Conservation (phyloP, 2,888 invertebrate genomes). For the Spodoptera picta region DNA sequence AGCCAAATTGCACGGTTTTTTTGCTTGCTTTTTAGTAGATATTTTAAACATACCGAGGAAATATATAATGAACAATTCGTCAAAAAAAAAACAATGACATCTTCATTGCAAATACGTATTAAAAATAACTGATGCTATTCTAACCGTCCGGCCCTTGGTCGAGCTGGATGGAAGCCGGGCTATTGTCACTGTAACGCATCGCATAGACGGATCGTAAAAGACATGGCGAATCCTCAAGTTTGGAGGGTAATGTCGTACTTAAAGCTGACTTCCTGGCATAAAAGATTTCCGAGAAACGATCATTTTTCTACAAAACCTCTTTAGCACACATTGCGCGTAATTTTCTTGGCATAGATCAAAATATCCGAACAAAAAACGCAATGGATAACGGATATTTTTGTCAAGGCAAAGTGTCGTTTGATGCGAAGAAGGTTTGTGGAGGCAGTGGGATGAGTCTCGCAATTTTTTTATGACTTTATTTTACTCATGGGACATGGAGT, state of each 20-base stretch:
- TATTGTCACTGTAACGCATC: slow-evolving; percentile 4
- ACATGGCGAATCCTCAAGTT: slow-evolving; percentile 15
- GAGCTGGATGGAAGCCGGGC: background rate
- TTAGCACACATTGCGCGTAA: slow-evolving; percentile 12
- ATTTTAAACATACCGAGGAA: no score
- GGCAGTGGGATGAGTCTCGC: slow-evolving; percentile 2
- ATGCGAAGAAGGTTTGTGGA: background rate
- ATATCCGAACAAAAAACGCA: background rate
- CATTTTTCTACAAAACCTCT: background rate
- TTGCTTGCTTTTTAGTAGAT: no score
- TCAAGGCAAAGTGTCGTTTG: background rate
- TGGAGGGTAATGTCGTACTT: slow-evolving; percentile 26
- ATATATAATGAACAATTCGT: no score
- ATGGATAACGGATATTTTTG: background rate
- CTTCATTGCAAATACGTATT: background rate
- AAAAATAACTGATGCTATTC: background rate
- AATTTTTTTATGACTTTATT: slow-evolving; percentile 44
- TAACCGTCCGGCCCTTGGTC: background rate
- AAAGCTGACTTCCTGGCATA: slow-evolving; percentile 18
- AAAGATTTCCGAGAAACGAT: slow-evolving; percentile 5
- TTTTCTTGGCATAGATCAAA: background rate
- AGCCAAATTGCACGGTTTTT: no score
- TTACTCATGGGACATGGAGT: slow-evolving; percentile 31
- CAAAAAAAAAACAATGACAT: no score
- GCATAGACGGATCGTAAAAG: slow-evolving; percentile 7